Conservation (phyloP, 2,797 vertebrate species). For the Coccyzus lansbergi region DNA sequence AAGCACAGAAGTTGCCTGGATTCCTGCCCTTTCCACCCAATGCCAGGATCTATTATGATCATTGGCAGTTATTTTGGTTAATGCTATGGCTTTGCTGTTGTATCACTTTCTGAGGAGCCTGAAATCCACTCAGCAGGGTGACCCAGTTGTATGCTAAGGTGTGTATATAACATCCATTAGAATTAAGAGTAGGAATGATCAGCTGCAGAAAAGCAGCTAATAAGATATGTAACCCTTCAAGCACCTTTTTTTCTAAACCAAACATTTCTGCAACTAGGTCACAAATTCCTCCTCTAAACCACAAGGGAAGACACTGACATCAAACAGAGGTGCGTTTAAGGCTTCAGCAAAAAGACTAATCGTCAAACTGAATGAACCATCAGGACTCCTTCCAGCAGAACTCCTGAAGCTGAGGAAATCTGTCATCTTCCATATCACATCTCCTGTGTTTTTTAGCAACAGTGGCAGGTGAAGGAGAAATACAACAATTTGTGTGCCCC, state of each 20-base stretch:
- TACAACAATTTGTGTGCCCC: background rate
- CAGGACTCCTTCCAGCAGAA: background rate
- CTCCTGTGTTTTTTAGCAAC: background rate
- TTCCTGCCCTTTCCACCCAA: background rate
- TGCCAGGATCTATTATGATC: background rate
- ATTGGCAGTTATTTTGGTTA: constrained; percentile 13
- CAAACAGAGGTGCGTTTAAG: background rate
- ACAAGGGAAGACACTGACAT: background rate
- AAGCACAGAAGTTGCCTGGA: background rate
- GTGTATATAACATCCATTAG: background rate
- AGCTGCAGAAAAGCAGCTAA: background rate
- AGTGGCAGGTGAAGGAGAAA: background rate
- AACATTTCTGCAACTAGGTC: background rate
- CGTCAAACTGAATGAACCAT: background rate
- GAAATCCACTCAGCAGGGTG: constrained; percentile 28
- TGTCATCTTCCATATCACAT: background rate
- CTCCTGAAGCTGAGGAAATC: background rate
- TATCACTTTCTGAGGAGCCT: constrained; percentile 30
- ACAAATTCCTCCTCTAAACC: constrained; percentile 6
- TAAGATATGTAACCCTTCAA: background rate
- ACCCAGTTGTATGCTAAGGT: constrained; percentile 16
- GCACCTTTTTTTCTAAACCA: background rate
- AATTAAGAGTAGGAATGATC: constrained; percentile 10
- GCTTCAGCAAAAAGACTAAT: constrained; percentile 12
- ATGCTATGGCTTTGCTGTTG: constrained; percentile 11